phyloP scores from a whole-genome alignment of 2,888 invertebrate genomes.

The Erebia palarica region DNA sequence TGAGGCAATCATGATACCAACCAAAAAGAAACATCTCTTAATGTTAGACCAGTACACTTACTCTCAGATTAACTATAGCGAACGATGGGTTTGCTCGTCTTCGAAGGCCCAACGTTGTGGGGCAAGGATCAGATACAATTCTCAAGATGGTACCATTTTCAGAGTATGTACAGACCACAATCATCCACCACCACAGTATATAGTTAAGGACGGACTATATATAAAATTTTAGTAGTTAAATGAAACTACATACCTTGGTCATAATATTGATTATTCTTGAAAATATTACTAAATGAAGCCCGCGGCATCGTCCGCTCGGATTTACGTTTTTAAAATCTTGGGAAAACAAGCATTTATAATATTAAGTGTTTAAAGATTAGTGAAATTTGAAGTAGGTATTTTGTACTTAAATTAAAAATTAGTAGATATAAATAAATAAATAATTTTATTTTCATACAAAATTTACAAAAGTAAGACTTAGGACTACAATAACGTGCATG shows the following conservation, averaged over 20 bases:
- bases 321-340: too few species aligned
- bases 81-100: conserved; percentile 49
- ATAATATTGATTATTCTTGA: too few species aligned
- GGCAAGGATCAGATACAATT: conserved; percentile 2
- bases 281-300: too few species aligned
- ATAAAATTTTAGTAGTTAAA: conserved; percentile 4
- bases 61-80: conserved; percentile 50
- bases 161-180: neutral
- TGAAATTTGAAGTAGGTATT: too few species aligned
- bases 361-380: too few species aligned
- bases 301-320: too few species aligned
- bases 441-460: too few species aligned
- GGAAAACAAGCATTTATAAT: too few species aligned
- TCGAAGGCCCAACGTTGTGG: conserved; percentile 19
- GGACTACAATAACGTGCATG: too few species aligned
- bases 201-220: neutral
- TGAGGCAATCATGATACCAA: conserved; percentile 49
- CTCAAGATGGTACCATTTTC: conserved; percentile 1
- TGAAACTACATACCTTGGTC: neutral
- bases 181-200: conserved; percentile 3
- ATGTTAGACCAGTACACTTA: conserved; percentile 55
- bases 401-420: too few species aligned
- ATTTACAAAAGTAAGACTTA: too few species aligned
- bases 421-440: too few species aligned
- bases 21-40: conserved; percentile 49